These are phyloP conservation scores for Pantherophis alleghaniensis DNA, from an alignment of 2,797 vertebrate genomes.

Conservation along the genomic window DNA sequence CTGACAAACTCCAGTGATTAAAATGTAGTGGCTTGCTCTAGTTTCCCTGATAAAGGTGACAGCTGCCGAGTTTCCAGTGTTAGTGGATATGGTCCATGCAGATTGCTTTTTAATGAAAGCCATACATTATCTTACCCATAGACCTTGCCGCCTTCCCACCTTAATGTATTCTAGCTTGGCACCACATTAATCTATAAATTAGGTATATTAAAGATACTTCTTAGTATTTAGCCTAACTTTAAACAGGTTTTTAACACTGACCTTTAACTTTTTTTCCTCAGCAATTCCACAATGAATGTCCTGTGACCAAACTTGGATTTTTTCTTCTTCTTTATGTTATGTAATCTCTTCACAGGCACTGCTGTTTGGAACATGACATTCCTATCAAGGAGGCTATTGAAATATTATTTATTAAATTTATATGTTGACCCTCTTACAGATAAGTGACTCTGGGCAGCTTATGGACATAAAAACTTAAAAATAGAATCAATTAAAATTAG, in stretches of 20 bases:
- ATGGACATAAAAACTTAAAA: not conserved
- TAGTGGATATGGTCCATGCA: slow-evolving; percentile 84
- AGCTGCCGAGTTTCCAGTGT: slow-evolving; percentile 80
- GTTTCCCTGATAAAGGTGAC: slow-evolving; percentile 84
- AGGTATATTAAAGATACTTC: slow-evolving; percentile 79
- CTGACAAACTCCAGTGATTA: slow-evolving; percentile 88
- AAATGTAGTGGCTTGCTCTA: slow-evolving; percentile 84
- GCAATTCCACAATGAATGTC: slow-evolving; percentile 17
- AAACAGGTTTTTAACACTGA: slow-evolving; percentile 58
- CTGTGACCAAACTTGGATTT: slow-evolving; percentile 20
- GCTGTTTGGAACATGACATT: slow-evolving; percentile 33
- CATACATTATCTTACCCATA: slow-evolving; percentile 85
- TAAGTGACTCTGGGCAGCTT: not conserved
- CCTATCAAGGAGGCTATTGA: slow-evolving; percentile 39
- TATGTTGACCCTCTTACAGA: not conserved
- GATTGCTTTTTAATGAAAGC: slow-evolving; percentile 88
- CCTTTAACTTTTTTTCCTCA: slow-evolving; percentile 45
- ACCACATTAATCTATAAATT: slow-evolving; percentile 84
- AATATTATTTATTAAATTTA: slow-evolving; percentile 11
- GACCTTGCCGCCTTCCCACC: slow-evolving; percentile 77
- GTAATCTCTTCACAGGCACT: slow-evolving; percentile 13
- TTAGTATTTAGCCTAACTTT: slow-evolving; percentile 73
- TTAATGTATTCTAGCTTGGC: slow-evolving; percentile 80
- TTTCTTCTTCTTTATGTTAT: slow-evolving; percentile 13
- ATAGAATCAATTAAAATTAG: not conserved